These are phyloP conservation scores for Stenopsyche tienmushanensis DNA, from an alignment of 1,140 invertebrate genomes.

Conservation along the genomic window DNA sequence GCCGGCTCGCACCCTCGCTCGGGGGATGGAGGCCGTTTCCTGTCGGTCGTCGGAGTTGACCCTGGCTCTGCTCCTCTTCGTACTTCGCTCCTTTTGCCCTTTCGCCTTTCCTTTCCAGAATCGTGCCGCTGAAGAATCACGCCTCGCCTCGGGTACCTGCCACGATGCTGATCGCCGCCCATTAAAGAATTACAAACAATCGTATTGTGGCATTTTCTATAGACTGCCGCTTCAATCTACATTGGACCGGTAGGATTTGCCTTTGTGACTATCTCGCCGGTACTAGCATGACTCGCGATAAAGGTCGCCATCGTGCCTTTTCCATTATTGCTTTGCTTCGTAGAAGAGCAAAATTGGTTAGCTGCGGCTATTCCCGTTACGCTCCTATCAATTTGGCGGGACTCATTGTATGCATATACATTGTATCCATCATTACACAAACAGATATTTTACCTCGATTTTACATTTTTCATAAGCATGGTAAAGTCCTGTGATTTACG, in stretches of 20 bases:
- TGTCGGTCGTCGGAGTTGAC: neutral
- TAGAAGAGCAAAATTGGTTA: neutral
- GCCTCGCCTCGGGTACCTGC: neutral
- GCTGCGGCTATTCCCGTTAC: neutral
- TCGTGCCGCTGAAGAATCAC: conserved; percentile 1
- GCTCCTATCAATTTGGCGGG: too few species aligned
- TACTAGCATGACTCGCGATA: neutral
- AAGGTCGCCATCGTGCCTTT: conserved; percentile 5
- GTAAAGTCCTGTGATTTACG: too few species aligned
- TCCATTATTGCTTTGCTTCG: neutral
- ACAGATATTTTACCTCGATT: too few species aligned
- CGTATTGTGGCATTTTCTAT: neutral
- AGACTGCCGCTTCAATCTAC: too few species aligned
- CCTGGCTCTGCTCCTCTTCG: neutral
- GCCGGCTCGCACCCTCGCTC: too few species aligned
- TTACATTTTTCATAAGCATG: neutral
- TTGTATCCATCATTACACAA: too few species aligned
- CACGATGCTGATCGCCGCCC: neutral
- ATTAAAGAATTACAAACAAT: conserved; percentile 21
- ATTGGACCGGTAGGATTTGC: neutral
- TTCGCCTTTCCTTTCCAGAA: neutral
- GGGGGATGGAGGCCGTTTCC: too few species aligned
- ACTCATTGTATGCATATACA: too few species aligned
- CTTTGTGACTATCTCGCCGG: neutral
- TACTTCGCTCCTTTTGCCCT: neutral